A percentile compares a stretch with the other conserved stretches of the same genome.
These are phyloP conservation scores for Vanessa cardui DNA, from an alignment of 2,888 invertebrate genomes.

Conservation along the genomic window DNA sequence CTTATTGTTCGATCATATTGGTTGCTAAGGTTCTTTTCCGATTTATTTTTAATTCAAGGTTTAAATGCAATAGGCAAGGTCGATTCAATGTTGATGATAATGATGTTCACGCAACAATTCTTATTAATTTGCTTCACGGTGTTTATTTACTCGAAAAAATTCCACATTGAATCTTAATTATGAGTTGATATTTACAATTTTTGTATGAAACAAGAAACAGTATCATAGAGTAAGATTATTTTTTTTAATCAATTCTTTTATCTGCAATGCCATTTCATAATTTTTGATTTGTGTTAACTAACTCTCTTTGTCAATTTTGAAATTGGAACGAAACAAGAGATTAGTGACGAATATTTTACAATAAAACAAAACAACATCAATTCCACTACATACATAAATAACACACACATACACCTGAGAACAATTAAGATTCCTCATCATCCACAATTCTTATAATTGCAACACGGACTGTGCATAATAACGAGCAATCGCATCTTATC, in stretches of 20 bases:
- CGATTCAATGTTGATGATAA: constrained; percentile 30
- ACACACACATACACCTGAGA: constrained; percentile 19
- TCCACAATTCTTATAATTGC: constrained; percentile 29
- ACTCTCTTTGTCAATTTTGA: no score
- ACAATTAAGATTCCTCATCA: constrained; percentile 26
- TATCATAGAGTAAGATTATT: no score
- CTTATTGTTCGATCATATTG: constrained; percentile 14
- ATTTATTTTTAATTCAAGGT: constrained; percentile 47
- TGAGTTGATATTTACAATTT: no score
- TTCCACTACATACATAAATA: not conserved
- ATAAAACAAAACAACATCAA: not conserved
- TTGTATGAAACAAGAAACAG: no score
- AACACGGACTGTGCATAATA: constrained; percentile 18
- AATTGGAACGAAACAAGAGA: no score
- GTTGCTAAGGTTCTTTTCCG: constrained; percentile 43
- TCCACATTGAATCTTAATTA: constrained; percentile 19
- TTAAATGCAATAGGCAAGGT: constrained; percentile 45
- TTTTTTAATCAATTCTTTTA: no score
- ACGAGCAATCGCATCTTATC: constrained; percentile 29
- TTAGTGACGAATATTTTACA: not conserved
- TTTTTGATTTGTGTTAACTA: no score
- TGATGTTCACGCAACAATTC: constrained; percentile 43
- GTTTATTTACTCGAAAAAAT: constrained; percentile 17
- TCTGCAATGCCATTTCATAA: no score
- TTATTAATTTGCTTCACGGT: constrained; percentile 37